Conservation (phyloP, 2,113 vertebrate species). For the Myrmecobius fasciatus region DNA sequence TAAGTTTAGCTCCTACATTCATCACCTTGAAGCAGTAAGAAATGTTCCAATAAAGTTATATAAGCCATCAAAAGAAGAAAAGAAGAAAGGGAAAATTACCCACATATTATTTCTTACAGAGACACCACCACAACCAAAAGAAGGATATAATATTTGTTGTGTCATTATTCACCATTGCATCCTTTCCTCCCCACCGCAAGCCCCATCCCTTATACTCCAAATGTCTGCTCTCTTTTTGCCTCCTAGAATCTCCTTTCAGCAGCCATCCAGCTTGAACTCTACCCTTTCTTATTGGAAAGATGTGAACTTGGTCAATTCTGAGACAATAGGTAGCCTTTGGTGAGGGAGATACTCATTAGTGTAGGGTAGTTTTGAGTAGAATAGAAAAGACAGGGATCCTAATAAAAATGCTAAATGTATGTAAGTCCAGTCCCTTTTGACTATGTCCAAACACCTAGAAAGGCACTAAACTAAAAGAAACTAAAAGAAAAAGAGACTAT, state of each 20-base stretch:
- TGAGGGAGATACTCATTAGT: background rate
- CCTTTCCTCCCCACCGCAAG: background rate
- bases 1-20: background rate
- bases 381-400: background rate
- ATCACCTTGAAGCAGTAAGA: background rate
- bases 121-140: background rate
- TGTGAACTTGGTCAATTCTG: background rate
- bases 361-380: background rate
- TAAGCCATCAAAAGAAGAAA: background rate
- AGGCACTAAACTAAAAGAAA: background rate
- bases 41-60: background rate
- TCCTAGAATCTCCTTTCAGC: background rate
- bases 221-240: background rate
- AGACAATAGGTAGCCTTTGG: background rate
- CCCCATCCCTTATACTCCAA: background rate
- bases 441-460: background rate
- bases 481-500: background rate
- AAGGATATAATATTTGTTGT: background rate
- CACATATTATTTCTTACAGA: background rate
- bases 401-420: background rate
- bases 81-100: background rate
- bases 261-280: background rate
- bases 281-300: background rate
- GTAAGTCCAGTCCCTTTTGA: background rate
- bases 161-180: background rate